Conservation (phyloP, 2,888 invertebrate species). For the Cheilosia scutellata region DNA sequence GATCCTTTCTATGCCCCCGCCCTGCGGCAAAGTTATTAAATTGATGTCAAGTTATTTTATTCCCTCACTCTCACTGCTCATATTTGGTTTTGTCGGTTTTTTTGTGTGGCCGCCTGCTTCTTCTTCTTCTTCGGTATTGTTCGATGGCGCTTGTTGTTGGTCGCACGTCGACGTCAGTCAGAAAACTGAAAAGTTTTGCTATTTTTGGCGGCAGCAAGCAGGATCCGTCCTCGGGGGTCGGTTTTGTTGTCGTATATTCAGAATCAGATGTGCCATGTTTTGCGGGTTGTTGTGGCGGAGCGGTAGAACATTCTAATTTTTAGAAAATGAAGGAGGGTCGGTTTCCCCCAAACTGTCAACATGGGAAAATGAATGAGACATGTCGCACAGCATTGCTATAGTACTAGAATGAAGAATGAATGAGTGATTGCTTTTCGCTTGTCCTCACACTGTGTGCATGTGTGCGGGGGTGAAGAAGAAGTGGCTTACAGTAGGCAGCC, state of each 20-base stretch:
- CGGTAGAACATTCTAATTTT: slow-evolving; percentile 54
- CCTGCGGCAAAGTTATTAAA: slow-evolving; percentile 67
- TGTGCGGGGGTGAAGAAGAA: not conserved
- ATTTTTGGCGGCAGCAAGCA: slow-evolving; percentile 51
- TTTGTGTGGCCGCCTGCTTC: not conserved
- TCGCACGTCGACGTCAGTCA: slow-evolving; percentile 61
- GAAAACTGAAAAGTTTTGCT: slow-evolving; percentile 48
- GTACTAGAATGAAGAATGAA: slow-evolving; percentile 39
- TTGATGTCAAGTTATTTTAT: slow-evolving; percentile 73
- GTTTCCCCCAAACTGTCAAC: slow-evolving; percentile 60
- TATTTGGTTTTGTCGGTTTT: slow-evolving; percentile 2
- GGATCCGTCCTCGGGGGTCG: slow-evolving; percentile 33
- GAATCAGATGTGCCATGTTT: slow-evolving; percentile 47
- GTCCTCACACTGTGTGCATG: slow-evolving; percentile 43
- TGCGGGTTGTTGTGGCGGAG: slow-evolving; percentile 2
- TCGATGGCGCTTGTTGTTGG: slow-evolving; percentile 63
- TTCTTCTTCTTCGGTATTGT: not conserved
- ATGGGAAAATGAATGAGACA: slow-evolving; percentile 68
- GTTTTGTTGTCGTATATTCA: slow-evolving; percentile 22
- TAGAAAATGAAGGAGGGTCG: slow-evolving; percentile 23
- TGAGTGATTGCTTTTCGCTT: slow-evolving; percentile 73
- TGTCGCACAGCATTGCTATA: slow-evolving; percentile 27
- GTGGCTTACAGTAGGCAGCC: slow-evolving; percentile 19
- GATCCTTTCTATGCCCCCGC: slow-evolving; percentile 10
- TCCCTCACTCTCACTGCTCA: slow-evolving; percentile 28